Percentiles rank a stretch among this genome's conserved stretches.
These are phyloP conservation scores for Pandion haliaetus DNA, from an alignment of 2,113 vertebrate species.

Conservation along the genomic window DNA sequence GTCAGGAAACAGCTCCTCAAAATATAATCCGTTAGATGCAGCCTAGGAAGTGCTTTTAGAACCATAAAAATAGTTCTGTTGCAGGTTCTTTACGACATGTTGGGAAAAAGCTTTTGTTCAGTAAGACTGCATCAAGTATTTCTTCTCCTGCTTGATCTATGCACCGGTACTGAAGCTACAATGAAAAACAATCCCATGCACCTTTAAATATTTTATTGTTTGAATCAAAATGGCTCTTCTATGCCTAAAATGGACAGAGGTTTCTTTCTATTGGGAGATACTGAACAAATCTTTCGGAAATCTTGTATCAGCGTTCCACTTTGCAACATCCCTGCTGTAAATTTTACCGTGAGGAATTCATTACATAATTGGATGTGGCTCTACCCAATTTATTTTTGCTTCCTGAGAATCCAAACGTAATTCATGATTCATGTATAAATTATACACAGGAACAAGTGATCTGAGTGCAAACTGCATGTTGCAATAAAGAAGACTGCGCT, in stretches of 20 bases:
- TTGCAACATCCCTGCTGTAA: background rate
- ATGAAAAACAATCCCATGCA: background rate
- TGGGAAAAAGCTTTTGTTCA: background rate
- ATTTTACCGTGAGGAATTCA: constrained; percentile 48
- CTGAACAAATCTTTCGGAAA: constrained; percentile 12
- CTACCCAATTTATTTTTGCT: constrained; percentile 45
- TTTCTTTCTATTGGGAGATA: background rate
- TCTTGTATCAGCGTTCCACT: constrained; percentile 18
- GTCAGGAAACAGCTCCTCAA: background rate
- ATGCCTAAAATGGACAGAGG: constrained; percentile 1
- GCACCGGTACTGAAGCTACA: background rate
- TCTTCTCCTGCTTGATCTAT: background rate
- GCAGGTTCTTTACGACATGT: background rate
- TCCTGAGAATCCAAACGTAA: constrained; percentile 39
- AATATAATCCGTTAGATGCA: background rate
- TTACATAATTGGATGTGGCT: constrained; percentile 52
- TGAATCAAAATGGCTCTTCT: constrained; percentile 22
- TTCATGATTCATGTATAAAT: constrained; percentile 44
- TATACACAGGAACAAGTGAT: constrained; percentile 6
- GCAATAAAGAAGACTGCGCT: background rate
- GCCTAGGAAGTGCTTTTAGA: background rate
- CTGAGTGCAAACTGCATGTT: background rate
- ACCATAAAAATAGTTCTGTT: background rate
- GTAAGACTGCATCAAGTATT: background rate
- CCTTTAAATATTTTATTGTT: constrained; percentile 14